Conservation (phyloP, 2,113 vertebrate genomes). For the Dicentrarchus labrax region DNA sequence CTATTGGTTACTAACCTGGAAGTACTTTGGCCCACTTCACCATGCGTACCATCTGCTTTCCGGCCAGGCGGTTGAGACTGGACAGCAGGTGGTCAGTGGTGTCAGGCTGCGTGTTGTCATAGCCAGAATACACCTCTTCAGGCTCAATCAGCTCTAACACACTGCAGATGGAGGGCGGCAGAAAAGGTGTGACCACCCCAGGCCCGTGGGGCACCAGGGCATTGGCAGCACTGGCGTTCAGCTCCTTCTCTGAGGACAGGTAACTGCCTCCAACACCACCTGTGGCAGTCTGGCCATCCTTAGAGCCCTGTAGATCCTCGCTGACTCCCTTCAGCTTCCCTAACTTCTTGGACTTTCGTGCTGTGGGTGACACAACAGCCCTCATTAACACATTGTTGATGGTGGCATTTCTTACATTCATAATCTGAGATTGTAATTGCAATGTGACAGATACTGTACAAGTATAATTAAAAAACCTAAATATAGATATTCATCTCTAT, state of each 20-base stretch:
- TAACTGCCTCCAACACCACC: constrained; percentile 77
- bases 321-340: constrained; percentile 95
- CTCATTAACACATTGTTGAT: constrained; percentile 20
- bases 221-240: constrained; percentile 84
- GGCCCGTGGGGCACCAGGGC: constrained; percentile 92
- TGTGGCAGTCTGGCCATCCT: constrained; percentile 86
- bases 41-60: constrained; percentile 99
- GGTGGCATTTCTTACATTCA: constrained; percentile 13
- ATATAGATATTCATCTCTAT: background rate
- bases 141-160: constrained; percentile 97
- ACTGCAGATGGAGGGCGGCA: constrained; percentile 92
- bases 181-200: constrained; percentile 87
- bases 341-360: constrained; percentile 97
- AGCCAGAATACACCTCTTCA: constrained; percentile 94
- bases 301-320: constrained; percentile 91
- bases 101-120: constrained; percentile 93
- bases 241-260: constrained; percentile 90
- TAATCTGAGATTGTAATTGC: constrained; percentile 4
- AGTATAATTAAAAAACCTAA: background rate
- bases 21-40: constrained; percentile 99
- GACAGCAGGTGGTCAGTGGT: constrained; percentile 96
- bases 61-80: constrained; percentile 96
- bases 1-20: constrained; percentile 90
- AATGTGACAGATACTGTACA: background rate
- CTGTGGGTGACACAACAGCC: constrained; percentile 76